Conservation (phyloP, 2,888 invertebrate genomes). For the Ophion obscuratus region DNA sequence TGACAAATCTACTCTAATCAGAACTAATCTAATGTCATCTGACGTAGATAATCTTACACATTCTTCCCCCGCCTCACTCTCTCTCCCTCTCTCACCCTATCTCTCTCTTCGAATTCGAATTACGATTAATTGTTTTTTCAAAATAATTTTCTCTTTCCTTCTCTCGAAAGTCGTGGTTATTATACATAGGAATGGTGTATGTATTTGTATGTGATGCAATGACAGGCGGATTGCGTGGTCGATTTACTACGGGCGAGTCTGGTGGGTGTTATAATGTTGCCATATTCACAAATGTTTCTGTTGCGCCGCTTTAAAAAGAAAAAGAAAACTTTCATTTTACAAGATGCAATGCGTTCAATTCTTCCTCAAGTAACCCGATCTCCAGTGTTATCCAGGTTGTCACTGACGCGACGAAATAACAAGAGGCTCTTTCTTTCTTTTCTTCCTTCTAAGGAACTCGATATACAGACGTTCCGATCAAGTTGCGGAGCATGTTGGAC, state of each 20-base stretch:
- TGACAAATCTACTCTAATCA: too few species aligned
- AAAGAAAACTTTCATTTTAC: slow-evolving; percentile 13
- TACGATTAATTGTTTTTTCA: too few species aligned
- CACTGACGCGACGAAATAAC: slow-evolving; percentile 29
- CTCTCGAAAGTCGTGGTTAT: slow-evolving; percentile 46
- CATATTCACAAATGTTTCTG: slow-evolving; percentile 46
- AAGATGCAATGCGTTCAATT: slow-evolving; percentile 52
- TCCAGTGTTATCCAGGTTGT: slow-evolving; percentile 52
- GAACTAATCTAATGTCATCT: too few species aligned
- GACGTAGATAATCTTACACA: too few species aligned
- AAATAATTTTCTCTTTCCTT: slow-evolving; percentile 22
- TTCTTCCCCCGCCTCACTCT: too few species aligned
- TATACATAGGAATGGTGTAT: not conserved
- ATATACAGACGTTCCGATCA: slow-evolving; percentile 32
- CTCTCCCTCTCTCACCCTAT: too few species aligned
- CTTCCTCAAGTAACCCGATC: slow-evolving; percentile 59
- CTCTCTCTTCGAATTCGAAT: too few species aligned
- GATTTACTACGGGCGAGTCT: slow-evolving; percentile 68
- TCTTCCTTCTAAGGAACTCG: not conserved
- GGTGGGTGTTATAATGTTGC: slow-evolving; percentile 70
- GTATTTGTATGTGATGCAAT: slow-evolving; percentile 59
- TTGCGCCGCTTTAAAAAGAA: slow-evolving; percentile 4
- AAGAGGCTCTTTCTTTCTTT: slow-evolving; percentile 38
- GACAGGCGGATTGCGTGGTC: slow-evolving; percentile 64
- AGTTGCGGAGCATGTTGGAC: slow-evolving; percentile 24